Evolutionary conservation across 2,888 invertebrate species (phyloP).

Genomic region (Griposia aprilina): DNA sequence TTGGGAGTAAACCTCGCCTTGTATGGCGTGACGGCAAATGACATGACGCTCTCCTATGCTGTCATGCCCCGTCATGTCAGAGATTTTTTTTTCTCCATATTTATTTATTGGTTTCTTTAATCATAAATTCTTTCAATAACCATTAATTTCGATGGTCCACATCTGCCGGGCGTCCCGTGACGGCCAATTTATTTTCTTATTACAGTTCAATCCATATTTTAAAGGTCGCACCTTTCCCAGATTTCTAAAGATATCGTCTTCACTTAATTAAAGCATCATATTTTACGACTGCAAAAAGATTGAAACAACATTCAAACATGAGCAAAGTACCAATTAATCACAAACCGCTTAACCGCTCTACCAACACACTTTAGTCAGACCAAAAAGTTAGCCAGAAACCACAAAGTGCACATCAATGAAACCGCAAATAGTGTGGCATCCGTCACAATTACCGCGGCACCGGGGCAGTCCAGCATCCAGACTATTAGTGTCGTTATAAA

Average conservation of each 20-base stretch:
- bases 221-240: background rate
- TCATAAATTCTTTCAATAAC: too few relatives aligned
- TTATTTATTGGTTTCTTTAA: too few relatives aligned
- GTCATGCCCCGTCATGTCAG: too few relatives aligned
- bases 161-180: background rate
- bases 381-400: conserved; percentile 20
- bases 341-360: conserved; percentile 10
- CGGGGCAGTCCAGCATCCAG: conserved; percentile 11
- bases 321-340: conserved; percentile 40
- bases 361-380: conserved; percentile 8
- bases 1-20: too few relatives aligned
- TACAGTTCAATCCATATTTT: background rate
- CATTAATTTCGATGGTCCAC: too few relatives aligned
- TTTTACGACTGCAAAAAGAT: conserved; percentile 5
- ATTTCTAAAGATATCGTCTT: background rate
- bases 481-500: conserved; percentile 52
- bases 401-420: conserved; percentile 43
- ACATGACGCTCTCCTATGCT: too few relatives aligned
- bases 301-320: background rate
- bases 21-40: too few relatives aligned
- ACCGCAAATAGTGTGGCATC: conserved; percentile 43
- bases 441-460: conserved; percentile 16
- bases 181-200: too few relatives aligned
- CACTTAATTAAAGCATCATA: background rate
- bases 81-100: too few relatives aligned